Conservation (phyloP, 2,113 vertebrate genomes). For the Loxodonta africana region DNA sequence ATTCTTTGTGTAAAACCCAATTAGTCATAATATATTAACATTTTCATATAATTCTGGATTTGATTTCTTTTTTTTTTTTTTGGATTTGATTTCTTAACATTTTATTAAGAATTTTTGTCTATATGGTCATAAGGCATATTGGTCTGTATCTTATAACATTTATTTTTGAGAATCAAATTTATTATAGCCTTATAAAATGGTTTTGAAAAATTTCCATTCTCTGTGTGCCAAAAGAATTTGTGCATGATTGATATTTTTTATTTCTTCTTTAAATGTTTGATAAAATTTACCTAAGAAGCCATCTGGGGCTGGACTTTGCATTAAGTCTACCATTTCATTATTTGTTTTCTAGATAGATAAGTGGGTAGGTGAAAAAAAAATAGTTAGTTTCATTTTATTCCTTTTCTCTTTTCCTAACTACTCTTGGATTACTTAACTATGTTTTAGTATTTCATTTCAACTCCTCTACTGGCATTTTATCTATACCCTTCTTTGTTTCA, state of each 20-base stretch:
- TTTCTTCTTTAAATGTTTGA: conserved; percentile 27
- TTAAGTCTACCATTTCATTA: background rate
- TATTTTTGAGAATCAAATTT: background rate
- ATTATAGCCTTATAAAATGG: background rate
- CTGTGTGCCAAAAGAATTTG: background rate
- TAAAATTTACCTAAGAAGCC: conserved; percentile 54
- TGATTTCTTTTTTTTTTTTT: background rate
- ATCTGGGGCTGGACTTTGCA: background rate
- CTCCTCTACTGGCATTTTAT: conserved; percentile 7
- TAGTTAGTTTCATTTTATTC: background rate
- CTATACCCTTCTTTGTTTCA: background rate
- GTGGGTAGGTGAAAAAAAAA: background rate
- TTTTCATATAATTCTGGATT: background rate
- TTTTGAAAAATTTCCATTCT: background rate
- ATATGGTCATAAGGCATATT: background rate
- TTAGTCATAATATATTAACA: background rate
- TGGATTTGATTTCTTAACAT: background rate
- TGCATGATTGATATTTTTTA: background rate
- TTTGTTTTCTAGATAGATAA: background rate
- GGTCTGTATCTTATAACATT: background rate
- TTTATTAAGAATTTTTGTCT: conserved; percentile 5
- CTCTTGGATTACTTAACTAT: background rate
- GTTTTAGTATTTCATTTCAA: background rate
- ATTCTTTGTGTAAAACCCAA: background rate
- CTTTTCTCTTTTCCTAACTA: background rate